Percentiles rank a stretch among this genome's conserved stretches.
Evolutionary conservation across 2,113 vertebrate genomes (phyloP).

Genomic region (Brienomyrus longianalis): DNA sequence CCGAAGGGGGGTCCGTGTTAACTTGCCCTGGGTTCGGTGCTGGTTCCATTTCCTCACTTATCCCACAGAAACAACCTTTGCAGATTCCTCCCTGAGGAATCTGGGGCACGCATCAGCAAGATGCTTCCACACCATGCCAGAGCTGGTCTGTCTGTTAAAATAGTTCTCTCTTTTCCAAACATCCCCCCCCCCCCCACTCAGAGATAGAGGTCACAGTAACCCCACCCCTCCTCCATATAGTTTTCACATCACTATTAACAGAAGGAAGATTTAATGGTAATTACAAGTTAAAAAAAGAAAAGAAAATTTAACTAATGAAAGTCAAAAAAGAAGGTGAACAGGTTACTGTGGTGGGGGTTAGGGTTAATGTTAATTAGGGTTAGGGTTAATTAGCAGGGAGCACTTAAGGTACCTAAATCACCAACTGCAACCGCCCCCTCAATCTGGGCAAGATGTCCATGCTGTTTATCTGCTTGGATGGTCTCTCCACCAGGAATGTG

Average conservation of each 20-base stretch:
- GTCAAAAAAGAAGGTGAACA: background rate
- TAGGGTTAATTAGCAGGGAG: background rate
- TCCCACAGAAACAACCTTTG: background rate
- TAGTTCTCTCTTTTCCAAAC: background rate
- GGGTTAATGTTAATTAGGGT: too few species aligned
- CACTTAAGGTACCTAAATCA: background rate
- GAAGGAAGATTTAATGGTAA: background rate
- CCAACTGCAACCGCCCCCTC: background rate
- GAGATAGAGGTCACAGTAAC: background rate
- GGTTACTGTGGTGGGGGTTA: background rate
- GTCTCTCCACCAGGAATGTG: background rate
- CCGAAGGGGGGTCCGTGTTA: background rate
- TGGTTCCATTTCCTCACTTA: background rate
- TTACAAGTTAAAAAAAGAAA: background rate
- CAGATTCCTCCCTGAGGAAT: background rate
- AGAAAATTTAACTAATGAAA: too few species aligned
- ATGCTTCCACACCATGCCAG: background rate
- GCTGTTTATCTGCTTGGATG: background rate
- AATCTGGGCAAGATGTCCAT: background rate
- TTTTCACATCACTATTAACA: background rate
- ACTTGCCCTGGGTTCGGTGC: background rate
- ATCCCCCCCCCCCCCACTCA: background rate
- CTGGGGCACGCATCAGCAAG: background rate
- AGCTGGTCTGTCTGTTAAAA: background rate
- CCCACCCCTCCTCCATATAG: background rate